A percentile compares a stretch with the other conserved stretches of the same genome.
Conservation (phyloP, 2,888 invertebrate genomes). For the Tribolium freemani region DNA sequence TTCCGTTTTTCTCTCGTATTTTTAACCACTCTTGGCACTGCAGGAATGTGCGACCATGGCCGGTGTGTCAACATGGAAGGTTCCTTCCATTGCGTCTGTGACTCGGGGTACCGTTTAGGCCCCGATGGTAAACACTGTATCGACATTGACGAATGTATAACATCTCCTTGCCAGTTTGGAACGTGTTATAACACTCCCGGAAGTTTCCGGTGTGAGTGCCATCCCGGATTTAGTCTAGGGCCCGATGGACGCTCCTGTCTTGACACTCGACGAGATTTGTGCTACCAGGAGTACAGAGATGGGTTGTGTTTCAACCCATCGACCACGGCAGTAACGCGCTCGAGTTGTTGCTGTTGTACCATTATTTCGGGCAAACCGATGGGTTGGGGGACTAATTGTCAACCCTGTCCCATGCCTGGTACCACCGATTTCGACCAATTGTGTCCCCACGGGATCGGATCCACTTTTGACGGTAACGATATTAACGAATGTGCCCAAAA, state of each 20-base stretch:
- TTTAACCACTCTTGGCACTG: constrained; percentile 27
- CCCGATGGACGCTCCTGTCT: constrained; percentile 85
- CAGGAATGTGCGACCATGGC: constrained; percentile 76
- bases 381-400: constrained; percentile 88
- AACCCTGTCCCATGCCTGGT: constrained; percentile 80
- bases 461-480: constrained; percentile 85
- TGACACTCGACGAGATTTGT: constrained; percentile 85
- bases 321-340: constrained; percentile 83
- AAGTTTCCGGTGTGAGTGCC: constrained; percentile 80
- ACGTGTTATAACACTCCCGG: constrained; percentile 79
- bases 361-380: constrained; percentile 76
- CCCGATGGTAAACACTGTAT: constrained; percentile 75
- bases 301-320: constrained; percentile 85
- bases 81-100: constrained; percentile 78
- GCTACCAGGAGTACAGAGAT: constrained; percentile 83
- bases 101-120: constrained; percentile 76
- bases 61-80: constrained; percentile 81
- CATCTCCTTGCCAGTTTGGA: constrained; percentile 77
- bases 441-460: constrained; percentile 84
- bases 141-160: constrained; percentile 80
- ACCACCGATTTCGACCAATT: constrained; percentile 78
- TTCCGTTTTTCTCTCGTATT: not conserved
- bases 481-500: constrained; percentile 87
- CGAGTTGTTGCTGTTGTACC: constrained; percentile 87
- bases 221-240: constrained; percentile 77